Evolutionary conservation across 1,140 invertebrate genomes (phyloP), one percentile per base, ranked within the genome.

Genomic region (Dendroctonus valens): DNA sequence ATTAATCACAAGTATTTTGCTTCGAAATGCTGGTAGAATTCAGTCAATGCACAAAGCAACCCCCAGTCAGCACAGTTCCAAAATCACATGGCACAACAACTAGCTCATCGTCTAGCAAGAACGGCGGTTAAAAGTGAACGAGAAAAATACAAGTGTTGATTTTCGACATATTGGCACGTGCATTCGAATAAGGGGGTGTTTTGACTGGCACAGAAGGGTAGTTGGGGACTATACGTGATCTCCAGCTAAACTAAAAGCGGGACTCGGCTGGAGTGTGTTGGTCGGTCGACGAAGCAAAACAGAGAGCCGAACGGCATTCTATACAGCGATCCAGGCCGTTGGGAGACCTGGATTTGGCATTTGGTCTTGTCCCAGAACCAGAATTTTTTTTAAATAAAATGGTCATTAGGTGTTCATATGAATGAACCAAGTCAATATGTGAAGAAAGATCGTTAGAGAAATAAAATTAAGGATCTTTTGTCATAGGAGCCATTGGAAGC

Each of bases 1-100:
- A 75, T 75, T 73, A 70, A 72, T 57, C 54, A 41, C 9, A 46
- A 46, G 26, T 41, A 7, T 55, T 55, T 26, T 26, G 26, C 26
- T 26, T 26, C 26, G 26, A 26, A 26, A 26, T 26, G 26, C 26
- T 26, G 26, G 26, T 26, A 26, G 26, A 26, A 26, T 26, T 26
- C 26, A 26, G 26, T 26, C 26, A 26, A 26, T 26, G 26, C 26
- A 26, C 26, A 26, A 26, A 26, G 1, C 26, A 26, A 26, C 26
- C 26, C 26, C 26, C 44, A 46, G 44, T 46, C 44, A 46, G 44
- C 15, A 8, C 11, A 51, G 7, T 51, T 41, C n/a, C 26, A 54
- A 11, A 63, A 63, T 63, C 51, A 63, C 59, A 62, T 62, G 38
- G 26, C 44, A 52, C 59, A 52, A 14, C 44, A 46, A 46, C 12